A percentile compares a stretch with the other conserved stretches of the same genome.
Conservation (phyloP, 2,888 invertebrate species). For the Drosophila suboccidentalis region DNA sequence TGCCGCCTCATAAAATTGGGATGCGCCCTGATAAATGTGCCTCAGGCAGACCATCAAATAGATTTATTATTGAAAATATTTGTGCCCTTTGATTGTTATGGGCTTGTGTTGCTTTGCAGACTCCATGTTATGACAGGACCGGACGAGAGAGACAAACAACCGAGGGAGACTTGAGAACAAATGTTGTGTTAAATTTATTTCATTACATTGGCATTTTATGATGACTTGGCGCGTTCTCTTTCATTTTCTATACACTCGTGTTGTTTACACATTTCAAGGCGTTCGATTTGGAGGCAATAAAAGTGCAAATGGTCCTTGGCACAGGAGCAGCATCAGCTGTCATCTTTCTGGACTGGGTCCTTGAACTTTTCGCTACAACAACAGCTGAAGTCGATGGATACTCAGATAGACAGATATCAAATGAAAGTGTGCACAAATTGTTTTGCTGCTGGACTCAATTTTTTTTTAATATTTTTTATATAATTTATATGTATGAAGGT, state of each 20-base stretch:
- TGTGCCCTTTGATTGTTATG: slow-evolving; percentile 73
- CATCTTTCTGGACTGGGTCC: slow-evolving; percentile 53
- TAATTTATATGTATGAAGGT: not conserved
- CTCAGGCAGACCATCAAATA: slow-evolving; percentile 72
- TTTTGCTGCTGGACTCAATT: not conserved
- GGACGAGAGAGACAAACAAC: slow-evolving; percentile 5
- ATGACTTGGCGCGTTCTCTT: slow-evolving; percentile 64
- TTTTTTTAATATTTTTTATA: not conserved
- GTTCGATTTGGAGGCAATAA: slow-evolving; percentile 67
- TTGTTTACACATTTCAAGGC: slow-evolving; percentile 59
- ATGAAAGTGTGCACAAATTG: slow-evolving; percentile 36
- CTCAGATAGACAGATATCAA: slow-evolving; percentile 2
- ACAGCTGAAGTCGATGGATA: slow-evolving; percentile 49
- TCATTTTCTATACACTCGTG: slow-evolving; percentile 40
- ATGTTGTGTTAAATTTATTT: slow-evolving; percentile 77
- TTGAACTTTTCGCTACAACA: slow-evolving; percentile 53
- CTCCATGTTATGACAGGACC: slow-evolving; percentile 61
- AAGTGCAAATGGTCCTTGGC: slow-evolving; percentile 68
- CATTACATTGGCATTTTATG: slow-evolving; percentile 75
- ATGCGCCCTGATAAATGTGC: slow-evolving; percentile 65
- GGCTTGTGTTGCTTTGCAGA: slow-evolving; percentile 12
- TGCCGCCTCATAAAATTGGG: slow-evolving; percentile 57
- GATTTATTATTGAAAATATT: slow-evolving; percentile 83
- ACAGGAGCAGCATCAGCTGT: slow-evolving; percentile 57
- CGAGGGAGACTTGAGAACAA: slow-evolving; percentile 49